Evolutionary conservation across 2,888 invertebrate genomes (phyloP), one percentile per base, ranked within the genome.

Genomic region (Troides helena): DNA sequence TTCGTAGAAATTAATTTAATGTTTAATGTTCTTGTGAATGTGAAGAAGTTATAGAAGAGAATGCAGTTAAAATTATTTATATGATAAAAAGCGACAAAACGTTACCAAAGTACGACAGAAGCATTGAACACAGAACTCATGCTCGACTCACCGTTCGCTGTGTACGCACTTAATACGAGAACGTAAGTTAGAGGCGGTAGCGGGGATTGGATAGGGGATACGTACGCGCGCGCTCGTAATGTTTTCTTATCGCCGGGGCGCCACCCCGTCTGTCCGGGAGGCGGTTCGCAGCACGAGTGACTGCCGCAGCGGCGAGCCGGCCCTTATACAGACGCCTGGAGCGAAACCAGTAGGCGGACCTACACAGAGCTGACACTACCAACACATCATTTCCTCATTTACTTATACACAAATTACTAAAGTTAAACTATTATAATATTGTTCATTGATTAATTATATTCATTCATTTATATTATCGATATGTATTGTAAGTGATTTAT

Each of bases 201-300:
- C 7, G 39, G 61, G 67, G 64, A 25, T 50, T 30, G 30, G 30
- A 30, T 30, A 30, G 63, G 25, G 53, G 39, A 87, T 90, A 91
- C 90, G 80, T 90, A 90, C 90, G 88, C 89, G 86, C 89, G 90
- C 89, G 89, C 84, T 88, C 77, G 81, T 80, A 74, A 80, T 71
- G 75, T 80, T 78, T 76, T 75, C 80, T 76, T 73, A 72, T 70
- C n/a, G 62, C 65, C 75, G 75, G 74, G 76, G 76, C 79, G 86
- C 84, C 81, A 82, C 78, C 88, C 89, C 90, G 87, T 81, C 79
- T 84, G 81, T 73, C 81, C 85, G 87, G 88, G 88, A 79, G 87
- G 88, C 89, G 83, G 79, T 76, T 78, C 76, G 75, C 72, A 78
- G 78, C 88, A 85, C 89, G 89, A 91, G 80, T 90, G 90, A 81